Conservation (phyloP, 2,888 invertebrate species). For the Cantharis lateralis region DNA sequence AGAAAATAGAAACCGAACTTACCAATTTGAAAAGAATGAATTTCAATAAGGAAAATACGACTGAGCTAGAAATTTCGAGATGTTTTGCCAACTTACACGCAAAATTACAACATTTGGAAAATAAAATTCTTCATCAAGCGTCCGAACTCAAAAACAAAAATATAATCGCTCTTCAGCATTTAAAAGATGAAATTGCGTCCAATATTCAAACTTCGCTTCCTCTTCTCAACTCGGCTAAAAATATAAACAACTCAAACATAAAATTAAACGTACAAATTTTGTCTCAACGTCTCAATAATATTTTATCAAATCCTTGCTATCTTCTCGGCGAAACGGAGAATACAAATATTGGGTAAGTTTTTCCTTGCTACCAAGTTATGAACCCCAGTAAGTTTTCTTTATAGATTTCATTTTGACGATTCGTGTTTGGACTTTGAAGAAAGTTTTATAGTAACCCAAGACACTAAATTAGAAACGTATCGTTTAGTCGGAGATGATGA, state of each 20-base stretch:
- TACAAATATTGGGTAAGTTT: slow-evolving; percentile 8
- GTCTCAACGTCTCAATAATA: slow-evolving; percentile 24
- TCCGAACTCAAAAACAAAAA: slow-evolving; percentile 13
- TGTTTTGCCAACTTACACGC: slow-evolving; percentile 61
- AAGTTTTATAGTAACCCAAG: slow-evolving; percentile 2
- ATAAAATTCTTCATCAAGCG: slow-evolving; percentile 45
- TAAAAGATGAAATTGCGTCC: slow-evolving; percentile 14
- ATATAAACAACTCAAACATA: slow-evolving; percentile 3
- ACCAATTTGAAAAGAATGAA: not conserved
- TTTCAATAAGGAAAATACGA: not conserved
- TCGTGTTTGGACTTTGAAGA: slow-evolving; percentile 24
- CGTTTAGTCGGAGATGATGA: slow-evolving; percentile 11
- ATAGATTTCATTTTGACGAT: slow-evolving; percentile 24
- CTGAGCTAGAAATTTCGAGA: slow-evolving; percentile 52
- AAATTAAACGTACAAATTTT: slow-evolving; percentile 30
- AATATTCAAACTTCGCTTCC: slow-evolving; percentile 19
- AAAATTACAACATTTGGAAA: slow-evolving; percentile 60
- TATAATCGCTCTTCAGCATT: not conserved
- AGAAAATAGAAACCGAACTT: slow-evolving; percentile 34
- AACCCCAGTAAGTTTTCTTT: slow-evolving; percentile 9
- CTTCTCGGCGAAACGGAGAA: slow-evolving; percentile 7
- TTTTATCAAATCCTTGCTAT: slow-evolving; percentile 24
- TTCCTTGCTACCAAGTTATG: not conserved
- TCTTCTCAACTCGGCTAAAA: slow-evolving; percentile 22
- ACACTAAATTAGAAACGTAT: not conserved